These are phyloP conservation scores for Dendrolimus kikuchii DNA, from an alignment of 1,140 invertebrate species.

Conservation along the genomic window DNA sequence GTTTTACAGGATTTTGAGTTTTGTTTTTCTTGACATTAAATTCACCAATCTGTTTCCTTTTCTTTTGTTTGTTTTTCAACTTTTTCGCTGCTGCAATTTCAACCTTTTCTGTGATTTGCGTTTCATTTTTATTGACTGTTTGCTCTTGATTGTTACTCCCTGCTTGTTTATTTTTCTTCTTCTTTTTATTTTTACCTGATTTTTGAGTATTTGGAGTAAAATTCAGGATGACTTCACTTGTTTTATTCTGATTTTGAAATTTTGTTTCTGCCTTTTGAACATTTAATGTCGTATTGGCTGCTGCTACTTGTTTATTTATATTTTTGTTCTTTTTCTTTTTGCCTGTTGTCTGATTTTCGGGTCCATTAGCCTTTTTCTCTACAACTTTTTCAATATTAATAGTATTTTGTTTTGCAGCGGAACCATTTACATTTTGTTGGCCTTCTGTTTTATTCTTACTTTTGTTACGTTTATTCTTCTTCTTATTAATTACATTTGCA, in stretches of 20 bases:
- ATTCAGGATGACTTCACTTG: background rate
- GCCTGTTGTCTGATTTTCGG: too few species aligned
- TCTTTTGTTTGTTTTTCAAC: conserved; percentile 43
- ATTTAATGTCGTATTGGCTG: too few species aligned
- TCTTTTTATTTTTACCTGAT: conserved; percentile 31
- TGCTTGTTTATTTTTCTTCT: conserved; percentile 19
- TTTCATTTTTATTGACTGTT: conserved; percentile 27
- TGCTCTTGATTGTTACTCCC: conserved; percentile 12
- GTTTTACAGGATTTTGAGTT: background rate
- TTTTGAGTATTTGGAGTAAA: conserved; percentile 13
- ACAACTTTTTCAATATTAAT: too few species aligned
- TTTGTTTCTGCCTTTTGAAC: too few species aligned
- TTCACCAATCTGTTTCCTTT: conserved; percentile 48
- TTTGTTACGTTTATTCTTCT: conserved; percentile 8
- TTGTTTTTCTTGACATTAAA: conserved; percentile 9
- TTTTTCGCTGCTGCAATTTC: conserved; percentile 33
- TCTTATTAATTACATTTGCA: conserved; percentile 1
- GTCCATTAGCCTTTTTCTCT: too few species aligned
- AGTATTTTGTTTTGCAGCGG: conserved; percentile 1
- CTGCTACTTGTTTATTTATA: too few species aligned
- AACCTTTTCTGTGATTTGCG: conserved; percentile 35
- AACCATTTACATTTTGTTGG: conserved; percentile 5
- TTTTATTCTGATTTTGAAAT: conserved; percentile 5
- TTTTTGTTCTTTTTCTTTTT: too few species aligned
- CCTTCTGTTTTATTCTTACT: conserved; percentile 14